Base-by-base conservation (phyloP, 1,140 invertebrate genomes). In the Bombus terrestris region DNA sequence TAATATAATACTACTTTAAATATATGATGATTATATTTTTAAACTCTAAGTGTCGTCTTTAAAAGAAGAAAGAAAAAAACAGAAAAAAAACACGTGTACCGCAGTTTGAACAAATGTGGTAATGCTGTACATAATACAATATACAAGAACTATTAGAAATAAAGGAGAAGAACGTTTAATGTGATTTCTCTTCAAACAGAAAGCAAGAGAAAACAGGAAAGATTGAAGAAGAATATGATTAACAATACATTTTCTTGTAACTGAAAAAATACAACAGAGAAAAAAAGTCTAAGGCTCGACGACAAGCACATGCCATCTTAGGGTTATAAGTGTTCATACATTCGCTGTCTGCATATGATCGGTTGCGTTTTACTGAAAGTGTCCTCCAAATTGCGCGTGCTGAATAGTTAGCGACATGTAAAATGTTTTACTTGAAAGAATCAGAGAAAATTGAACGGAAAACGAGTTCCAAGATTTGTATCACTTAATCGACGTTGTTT, bases 41-140 rank as follows among this genome's bases (percentile, higher is more conserved):
- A 95, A 95, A 95, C 93, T 95, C 94, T 95, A 95, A 95, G 94
- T 95, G 94, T 95, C 95, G 94, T 95, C 92, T 93, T 89, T 94
- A 90, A 79, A 47, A 28, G 43, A 43, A 41, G 22, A 43, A 39
- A 43, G 22, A 66, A 13, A 3, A 47, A 43, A 79, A 79, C 3
- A 37, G 8, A 47, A 32, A 43, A 66, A 66, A 43, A 84, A 79
- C 92, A 92, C 93, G 92, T 93, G 92, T 93, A 91, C 92, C 92
- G 83, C 87, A 90, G 90, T 88, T 62, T 90, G 86, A 72, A 80
- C 32, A 28, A 85, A 85, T 88, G 79, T 81, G 91, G 93, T 92
- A 93, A 88, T 93, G 91, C 90, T 94, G 93, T 94, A 94, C 85
- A 94, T 94, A 94, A 94, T 94, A 94, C 88, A 86, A 90, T 89